Evolutionary conservation across 2,888 invertebrate species (phyloP), one percentile per base, ranked within the genome.

Genomic region (Melanophora roralis): DNA sequence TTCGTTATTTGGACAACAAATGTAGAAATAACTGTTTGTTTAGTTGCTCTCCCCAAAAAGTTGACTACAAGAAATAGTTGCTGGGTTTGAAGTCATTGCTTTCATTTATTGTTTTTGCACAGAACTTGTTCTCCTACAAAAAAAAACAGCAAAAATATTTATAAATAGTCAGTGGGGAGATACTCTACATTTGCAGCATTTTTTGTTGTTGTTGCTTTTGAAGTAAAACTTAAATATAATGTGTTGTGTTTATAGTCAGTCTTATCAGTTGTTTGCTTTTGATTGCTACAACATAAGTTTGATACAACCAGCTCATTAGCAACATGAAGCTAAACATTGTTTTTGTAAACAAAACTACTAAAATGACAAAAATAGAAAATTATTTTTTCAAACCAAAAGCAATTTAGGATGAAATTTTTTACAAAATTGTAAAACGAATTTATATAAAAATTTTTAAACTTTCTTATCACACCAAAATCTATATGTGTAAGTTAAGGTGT

Each of bases 1-100:
- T 76, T 73, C 60, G 67, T 55, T 65, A 72, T 60, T 49, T 65
- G 81, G 78, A 77, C 71, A 75, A 74, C 77, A 67, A 82, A 79
- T 80, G 77, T 78, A 78, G 78, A 49, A 74, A 79, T 82, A 83
- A 81, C 83, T 78, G 82, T 73, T 77, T 77, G 76, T 74, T 32
- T 27, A 32, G 4, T 40, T 82, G 74, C 65, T 75, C 64, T 77
- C 55, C 7, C 32, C 27, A 49, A n/a, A 51, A 38, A 57, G 60
- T 69, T 67, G 65, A 55, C 65, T 32, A 27, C 73, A 64, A 62
- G 53, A 64, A 79, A 65, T 77, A 77, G 80, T 82, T 81, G 60
- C 69, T 78, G 55, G 53, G 81, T 82, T 80, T 81, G 78, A 81
- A 80, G 80, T 64, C 43, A 60, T 62, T 73, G 47, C 6, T 14